Conservation (phyloP, 2,888 invertebrate genomes). For the Nephrotoma guestfalica region DNA sequence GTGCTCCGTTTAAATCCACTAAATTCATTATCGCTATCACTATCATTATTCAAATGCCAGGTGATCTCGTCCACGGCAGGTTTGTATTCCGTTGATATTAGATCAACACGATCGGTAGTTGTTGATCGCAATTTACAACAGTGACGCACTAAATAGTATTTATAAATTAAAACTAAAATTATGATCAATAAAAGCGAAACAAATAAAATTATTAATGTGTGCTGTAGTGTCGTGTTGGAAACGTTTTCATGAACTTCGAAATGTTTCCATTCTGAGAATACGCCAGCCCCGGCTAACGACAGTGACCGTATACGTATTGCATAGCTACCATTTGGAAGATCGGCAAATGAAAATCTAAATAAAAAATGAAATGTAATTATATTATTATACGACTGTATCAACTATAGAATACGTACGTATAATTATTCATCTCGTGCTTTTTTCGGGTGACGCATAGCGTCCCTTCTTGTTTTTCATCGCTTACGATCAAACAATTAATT, state of each 20-base stretch:
- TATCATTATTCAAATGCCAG: neutral
- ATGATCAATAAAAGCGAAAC: neutral
- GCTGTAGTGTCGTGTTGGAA: neutral
- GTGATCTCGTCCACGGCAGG: neutral
- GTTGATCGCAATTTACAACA: neutral
- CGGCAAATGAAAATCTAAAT: neutral
- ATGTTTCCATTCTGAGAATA: slow-evolving; percentile 20
- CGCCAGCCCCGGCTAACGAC: slow-evolving; percentile 41
- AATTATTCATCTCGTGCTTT: slow-evolving; percentile 18
- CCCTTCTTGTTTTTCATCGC: slow-evolving; percentile 23
- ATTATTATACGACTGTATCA: neutral
- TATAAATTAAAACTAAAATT: neutral
- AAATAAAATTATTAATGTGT: neutral
- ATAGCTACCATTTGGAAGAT: slow-evolving; percentile 36
- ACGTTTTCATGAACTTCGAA: neutral
- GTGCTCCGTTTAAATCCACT: neutral
- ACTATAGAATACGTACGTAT: neutral
- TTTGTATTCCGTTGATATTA: neutral
- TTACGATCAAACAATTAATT: slow-evolving; percentile 36
- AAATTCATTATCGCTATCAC: neutral
- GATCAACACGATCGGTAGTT: neutral
- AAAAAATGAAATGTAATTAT: neutral
- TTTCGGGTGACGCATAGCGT: slow-evolving; percentile 37
- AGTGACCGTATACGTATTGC: slow-evolving; percentile 40
- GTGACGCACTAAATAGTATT: neutral